These are phyloP conservation scores for Drosophila tristis DNA, from an alignment of 1,140 invertebrate species.

Conservation along the genomic window DNA sequence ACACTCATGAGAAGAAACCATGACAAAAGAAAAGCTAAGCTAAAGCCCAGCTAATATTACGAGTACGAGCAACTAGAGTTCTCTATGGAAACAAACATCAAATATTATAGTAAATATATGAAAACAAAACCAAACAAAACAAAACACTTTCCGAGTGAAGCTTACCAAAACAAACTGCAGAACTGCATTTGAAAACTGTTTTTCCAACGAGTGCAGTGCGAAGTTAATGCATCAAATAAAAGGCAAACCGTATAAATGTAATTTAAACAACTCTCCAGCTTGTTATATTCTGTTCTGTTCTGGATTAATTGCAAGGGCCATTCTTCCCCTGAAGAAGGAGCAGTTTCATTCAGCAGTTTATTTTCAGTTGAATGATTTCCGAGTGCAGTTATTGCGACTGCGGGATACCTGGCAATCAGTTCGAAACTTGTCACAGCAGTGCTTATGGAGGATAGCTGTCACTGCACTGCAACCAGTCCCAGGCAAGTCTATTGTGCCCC, in stretches of 20 bases:
- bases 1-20: slow-evolving; percentile 30
- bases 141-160: slow-evolving; percentile 58
- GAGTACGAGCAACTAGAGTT: slow-evolving; percentile 59
- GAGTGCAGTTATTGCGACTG: no score
- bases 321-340: no score
- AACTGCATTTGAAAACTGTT: slow-evolving; percentile 70
- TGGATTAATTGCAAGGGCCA: no score
- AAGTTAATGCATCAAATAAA: slow-evolving; percentile 74
- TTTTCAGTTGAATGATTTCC: no score
- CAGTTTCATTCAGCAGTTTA: no score
- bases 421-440: no score
- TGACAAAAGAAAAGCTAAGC: slow-evolving; percentile 65
- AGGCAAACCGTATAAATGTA: slow-evolving; percentile 76
- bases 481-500: no score
- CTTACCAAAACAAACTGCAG: slow-evolving; percentile 58
- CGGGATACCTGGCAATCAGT: no score
- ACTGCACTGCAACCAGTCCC: no score
- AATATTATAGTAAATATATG: slow-evolving; percentile 43
- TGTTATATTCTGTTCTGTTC: background rate
- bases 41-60: slow-evolving; percentile 61
- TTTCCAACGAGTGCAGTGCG: slow-evolving; percentile 49
- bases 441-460: no score
- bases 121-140: slow-evolving; percentile 26
- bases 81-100: slow-evolving; percentile 45
- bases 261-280: background rate